These are phyloP conservation scores for Aphelenchoides avenae DNA, from an alignment of 1,140 invertebrate species.

Conservation along the genomic window DNA sequence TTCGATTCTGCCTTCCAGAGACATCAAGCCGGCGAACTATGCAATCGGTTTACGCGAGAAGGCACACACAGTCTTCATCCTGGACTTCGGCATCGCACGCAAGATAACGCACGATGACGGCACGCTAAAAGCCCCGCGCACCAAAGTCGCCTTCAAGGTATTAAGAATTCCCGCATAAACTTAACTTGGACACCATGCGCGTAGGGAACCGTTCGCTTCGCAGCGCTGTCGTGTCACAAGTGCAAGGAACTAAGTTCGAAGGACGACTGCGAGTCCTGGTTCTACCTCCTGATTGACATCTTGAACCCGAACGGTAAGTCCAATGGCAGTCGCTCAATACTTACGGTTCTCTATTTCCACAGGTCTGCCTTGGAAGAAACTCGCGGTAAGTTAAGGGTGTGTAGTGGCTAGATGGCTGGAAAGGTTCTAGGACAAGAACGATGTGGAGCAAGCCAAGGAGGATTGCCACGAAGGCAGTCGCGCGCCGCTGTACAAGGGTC, in stretches of 20 bases:
- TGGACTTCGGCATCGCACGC: conserved; percentile 32
- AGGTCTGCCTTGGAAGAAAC: conserved; percentile 36
- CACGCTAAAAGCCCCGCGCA: conserved; percentile 12
- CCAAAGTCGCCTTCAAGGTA: conserved; percentile 8
- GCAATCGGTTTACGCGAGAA: conserved; percentile 20
- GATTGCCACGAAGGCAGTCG: too few relatives aligned
- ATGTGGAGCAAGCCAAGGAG: conserved; percentile 26
- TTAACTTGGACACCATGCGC: neutral
- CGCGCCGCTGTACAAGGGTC: too few relatives aligned
- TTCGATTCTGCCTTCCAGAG: conserved; percentile 15
- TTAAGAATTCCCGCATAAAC: neutral
- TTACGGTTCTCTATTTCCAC: neutral
- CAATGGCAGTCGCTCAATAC: conserved; percentile 20
- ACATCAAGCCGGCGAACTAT: conserved; percentile 34
- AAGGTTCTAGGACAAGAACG: conserved; percentile 37
- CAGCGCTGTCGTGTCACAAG: conserved; percentile 32
- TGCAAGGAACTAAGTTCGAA: conserved; percentile 35
- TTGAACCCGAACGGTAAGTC: conserved; percentile 15
- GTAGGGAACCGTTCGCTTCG: conserved; percentile 38
- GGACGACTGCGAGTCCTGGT: conserved; percentile 46
- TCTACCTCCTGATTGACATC: conserved; percentile 44
- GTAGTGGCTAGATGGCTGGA: neutral
- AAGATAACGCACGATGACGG: conserved; percentile 14
- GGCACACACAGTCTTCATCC: conserved; percentile 9
- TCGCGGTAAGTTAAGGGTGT: conserved; percentile 20